Evolutionary conservation across 2,797 vertebrate species (phyloP).

Genomic region (Muscicapa comitata): DNA sequence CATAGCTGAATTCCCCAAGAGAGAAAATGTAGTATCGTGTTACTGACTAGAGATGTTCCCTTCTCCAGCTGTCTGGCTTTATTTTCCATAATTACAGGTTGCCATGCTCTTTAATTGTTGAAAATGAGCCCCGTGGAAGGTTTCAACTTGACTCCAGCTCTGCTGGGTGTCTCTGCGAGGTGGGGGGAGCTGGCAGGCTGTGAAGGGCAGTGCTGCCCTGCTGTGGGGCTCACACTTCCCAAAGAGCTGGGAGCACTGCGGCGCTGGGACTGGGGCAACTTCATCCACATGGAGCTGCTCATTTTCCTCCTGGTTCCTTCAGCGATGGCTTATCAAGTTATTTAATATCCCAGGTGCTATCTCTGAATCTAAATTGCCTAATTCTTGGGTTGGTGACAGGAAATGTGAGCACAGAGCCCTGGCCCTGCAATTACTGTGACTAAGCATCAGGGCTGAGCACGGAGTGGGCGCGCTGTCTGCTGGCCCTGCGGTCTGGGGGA

Average conservation of each 20-base stretch:
- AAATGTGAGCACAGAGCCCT: constrained; percentile 32
- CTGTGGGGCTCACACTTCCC: not conserved
- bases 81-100: constrained; percentile 50
- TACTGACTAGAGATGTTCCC: constrained; percentile 7
- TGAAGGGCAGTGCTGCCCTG: not conserved
- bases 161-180: not conserved
- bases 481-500: not conserved
- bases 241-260: accelerated
- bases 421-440: constrained; percentile 4
- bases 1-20: not conserved
- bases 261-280: not conserved
- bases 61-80: constrained; percentile 15
- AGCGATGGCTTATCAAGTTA: not conserved
- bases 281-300: not conserved
- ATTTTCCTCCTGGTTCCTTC: not conserved
- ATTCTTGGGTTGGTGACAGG: constrained; percentile 53
- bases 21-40: not conserved
- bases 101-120: constrained; percentile 36
- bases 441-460: not conserved
- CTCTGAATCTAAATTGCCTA: constrained; percentile 50
- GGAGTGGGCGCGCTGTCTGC: not conserved
- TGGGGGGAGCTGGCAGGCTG: not conserved
- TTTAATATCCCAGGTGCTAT: not conserved
- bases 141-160: constrained; percentile 15
- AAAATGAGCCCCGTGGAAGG: not conserved